Evolutionary conservation across 2,113 vertebrate species (phyloP), one percentile per base, ranked within the genome.

Genomic region (Tenebrosternarchus preto): DNA sequence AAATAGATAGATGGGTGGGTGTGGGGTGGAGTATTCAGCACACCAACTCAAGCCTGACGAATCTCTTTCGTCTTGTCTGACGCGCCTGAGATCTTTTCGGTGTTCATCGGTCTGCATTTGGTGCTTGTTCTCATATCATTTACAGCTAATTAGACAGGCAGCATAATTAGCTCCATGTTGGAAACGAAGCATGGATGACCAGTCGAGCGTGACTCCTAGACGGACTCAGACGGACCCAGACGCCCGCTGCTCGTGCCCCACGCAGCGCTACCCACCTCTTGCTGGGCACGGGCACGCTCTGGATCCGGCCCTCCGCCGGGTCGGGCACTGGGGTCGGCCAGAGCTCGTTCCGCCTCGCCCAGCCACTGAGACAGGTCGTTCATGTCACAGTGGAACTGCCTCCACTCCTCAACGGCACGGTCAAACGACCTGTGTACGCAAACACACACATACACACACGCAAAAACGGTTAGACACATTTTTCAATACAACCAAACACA

Each of bases 361-460:
- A 96, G 75, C 98, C 97, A 98, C 88, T 95, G 96, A 5, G 91
- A 92, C 43, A 99, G 86, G 82, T 99, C 95, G 4, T 88, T 96
- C 60, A 96, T 89, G 72, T 98, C 95, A 59, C 94, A 94, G 78
- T 98, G 96, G 86, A 99, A 98, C 81, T 93, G 94, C 39, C 94
- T 92, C 97, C 98, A 98, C 4, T 90, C 94, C 87, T 98, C 96
- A 1, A 96, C 0, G 0, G 95, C 91, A 20, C 90, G 89, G 17
- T 97, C 96, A 50, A 96, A 97, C 72, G 88, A 89, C 81, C 98
- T 99, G 86, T 7, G 76, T 29, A 60, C 60, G 36, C 70, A 80
- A 22, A 83, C 60, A 63, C 7, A 27, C 55, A 36, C 55, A 70
- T 63, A 70, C 27, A 60, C 67, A 72, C 57, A 84, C 3, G 46